A percentile compares a stretch with the other conserved stretches of the same genome.
These are phyloP conservation scores for Melospiza melodia DNA, from an alignment of 2,113 vertebrate genomes.

Conservation along the genomic window DNA sequence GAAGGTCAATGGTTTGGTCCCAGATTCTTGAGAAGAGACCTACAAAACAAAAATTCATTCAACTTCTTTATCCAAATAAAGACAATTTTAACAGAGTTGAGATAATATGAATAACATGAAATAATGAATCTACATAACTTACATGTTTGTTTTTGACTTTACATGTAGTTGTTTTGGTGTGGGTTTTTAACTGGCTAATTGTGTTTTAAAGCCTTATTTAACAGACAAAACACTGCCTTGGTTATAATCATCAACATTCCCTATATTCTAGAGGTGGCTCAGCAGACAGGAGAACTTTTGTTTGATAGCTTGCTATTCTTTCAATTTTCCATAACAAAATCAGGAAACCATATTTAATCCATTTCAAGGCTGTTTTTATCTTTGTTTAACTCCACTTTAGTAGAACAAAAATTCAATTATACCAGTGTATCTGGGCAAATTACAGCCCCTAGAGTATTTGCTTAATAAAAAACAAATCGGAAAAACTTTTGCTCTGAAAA, in stretches of 20 bases:
- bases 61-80: not conserved
- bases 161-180: not conserved
- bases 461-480: not conserved
- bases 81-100: not conserved
- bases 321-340: not conserved
- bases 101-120: not conserved
- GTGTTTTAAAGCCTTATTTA: not conserved
- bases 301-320: not conserved
- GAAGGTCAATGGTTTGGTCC: conserved; percentile 77
- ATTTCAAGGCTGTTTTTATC: not conserved
- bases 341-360: not conserved
- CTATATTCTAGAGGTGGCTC: not conserved
- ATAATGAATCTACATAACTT: not conserved
- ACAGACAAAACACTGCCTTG: not conserved
- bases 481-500: not conserved
- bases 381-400: not conserved
- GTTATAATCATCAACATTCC: not conserved
- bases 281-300: not conserved
- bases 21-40: conserved; percentile 69
- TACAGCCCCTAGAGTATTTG: not conserved
- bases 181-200: not conserved
- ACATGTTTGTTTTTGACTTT: not conserved
- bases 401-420: not conserved
- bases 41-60: conserved; percentile 62
- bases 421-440: not conserved